Conservation (phyloP, 2,113 vertebrate genomes). For the Miniopterus natalensis region DNA sequence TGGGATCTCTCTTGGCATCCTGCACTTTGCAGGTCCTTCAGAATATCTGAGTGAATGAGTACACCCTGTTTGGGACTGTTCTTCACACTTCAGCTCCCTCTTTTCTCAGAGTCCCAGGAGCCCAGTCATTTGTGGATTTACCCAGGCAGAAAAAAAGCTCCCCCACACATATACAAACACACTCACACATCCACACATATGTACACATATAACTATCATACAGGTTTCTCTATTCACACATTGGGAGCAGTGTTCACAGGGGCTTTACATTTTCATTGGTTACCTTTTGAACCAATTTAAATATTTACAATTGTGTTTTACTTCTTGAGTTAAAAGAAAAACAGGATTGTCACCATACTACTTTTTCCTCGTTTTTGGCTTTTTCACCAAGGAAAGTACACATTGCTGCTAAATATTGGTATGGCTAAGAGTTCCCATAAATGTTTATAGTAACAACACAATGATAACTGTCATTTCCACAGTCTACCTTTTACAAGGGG, state of each 20-base stretch:
- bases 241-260: background rate
- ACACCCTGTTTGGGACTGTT: background rate
- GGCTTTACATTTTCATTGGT: background rate
- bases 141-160: background rate
- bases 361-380: background rate
- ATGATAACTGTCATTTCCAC: rapidly evolving
- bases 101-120: background rate
- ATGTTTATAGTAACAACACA: background rate
- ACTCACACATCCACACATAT: rapidly evolving
- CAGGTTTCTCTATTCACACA: background rate
- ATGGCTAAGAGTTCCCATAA: background rate
- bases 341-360: background rate
- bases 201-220: rapidly evolving
- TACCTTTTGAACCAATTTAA: background rate
- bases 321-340: background rate
- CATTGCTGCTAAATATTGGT: background rate
- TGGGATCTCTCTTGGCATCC: background rate
- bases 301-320: background rate
- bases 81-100: background rate
- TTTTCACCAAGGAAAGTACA: background rate
- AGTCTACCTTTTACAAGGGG: background rate
- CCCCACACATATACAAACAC: rapidly evolving
- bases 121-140: background rate
- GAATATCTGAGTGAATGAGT: background rate
- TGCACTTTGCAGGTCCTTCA: background rate